Evolutionary conservation across 2,113 vertebrate genomes (phyloP).

Genomic region (Indicator indicator): DNA sequence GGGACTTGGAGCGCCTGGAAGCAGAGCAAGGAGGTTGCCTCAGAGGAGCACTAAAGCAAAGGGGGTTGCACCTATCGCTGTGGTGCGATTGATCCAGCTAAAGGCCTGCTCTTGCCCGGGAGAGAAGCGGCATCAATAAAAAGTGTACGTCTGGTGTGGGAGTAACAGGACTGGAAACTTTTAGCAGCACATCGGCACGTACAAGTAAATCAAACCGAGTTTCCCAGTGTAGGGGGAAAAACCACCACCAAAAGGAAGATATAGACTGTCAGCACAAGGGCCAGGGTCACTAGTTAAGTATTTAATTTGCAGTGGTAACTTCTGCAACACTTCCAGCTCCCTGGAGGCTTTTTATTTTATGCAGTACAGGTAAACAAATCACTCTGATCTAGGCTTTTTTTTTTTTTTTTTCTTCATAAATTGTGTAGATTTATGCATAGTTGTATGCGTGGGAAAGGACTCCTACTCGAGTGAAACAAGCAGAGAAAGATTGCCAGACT

Average conservation of each 20-base stretch:
- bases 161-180: rapidly evolving
- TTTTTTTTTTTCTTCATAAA: not conserved
- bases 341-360: not conserved
- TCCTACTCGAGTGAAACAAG: not conserved
- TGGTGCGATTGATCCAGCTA: rapidly evolving
- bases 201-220: rapidly evolving
- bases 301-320: not conserved
- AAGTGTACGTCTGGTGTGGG: not conserved
- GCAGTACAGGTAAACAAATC: not conserved
- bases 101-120: rapidly evolving
- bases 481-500: not conserved
- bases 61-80: rapidly evolving
- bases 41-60: rapidly evolving
- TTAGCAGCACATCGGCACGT: rapidly evolving
- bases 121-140: rapidly evolving
- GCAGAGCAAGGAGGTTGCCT: not conserved
- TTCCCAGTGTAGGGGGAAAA: rapidly evolving
- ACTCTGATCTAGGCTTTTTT: not conserved
- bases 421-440: not conserved
- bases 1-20: not conserved
- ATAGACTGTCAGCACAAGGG: not conserved
- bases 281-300: not conserved
- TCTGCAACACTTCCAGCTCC: not conserved
- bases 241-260: not conserved
- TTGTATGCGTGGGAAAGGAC: not conserved